Percentiles rank a stretch among this genome's conserved stretches.
These are phyloP conservation scores for Coptodon bakossiorum DNA, from an alignment of 2,113 vertebrate genomes.

Conservation along the genomic window DNA sequence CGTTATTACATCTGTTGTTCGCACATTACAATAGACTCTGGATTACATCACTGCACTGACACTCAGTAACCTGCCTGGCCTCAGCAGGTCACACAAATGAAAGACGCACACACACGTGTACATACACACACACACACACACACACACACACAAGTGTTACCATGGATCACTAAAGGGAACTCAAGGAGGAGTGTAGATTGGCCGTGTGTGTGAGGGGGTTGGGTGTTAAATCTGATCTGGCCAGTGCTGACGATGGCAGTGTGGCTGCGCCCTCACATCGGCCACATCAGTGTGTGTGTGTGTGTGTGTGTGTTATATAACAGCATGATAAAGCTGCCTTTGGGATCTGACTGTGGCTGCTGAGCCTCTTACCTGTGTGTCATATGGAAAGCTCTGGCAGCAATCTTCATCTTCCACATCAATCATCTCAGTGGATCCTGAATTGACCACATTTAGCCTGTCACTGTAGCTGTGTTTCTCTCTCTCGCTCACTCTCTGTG, in stretches of 20 bases:
- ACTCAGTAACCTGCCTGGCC: not conserved
- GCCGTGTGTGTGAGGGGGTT: not conserved
- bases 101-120: constrained; percentile 1
- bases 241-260: constrained; percentile 64
- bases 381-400: constrained; percentile 30
- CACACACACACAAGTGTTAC: no score
- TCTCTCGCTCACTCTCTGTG: not conserved
- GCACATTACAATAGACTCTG: not conserved
- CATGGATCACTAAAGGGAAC: constrained; percentile 40
- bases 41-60: not conserved
- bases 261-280: constrained; percentile 20
- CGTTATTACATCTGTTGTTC: not conserved
- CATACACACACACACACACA: not conserved
- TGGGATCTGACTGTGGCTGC: constrained; percentile 73
- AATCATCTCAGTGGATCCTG: not conserved
- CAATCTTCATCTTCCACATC: constrained; percentile 26
- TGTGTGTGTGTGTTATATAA: constrained; percentile 59
- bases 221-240: constrained; percentile 60
- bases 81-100: not conserved
- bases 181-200: constrained; percentile 23
- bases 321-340: constrained; percentile 72
- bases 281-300: not conserved
- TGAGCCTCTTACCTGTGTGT: constrained; percentile 67
- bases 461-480: not conserved
- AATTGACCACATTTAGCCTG: not conserved